Evolutionary conservation across 2,797 vertebrate species (phyloP), one percentile per base, ranked within the genome.

Genomic region (Tolypeutes matacus): DNA sequence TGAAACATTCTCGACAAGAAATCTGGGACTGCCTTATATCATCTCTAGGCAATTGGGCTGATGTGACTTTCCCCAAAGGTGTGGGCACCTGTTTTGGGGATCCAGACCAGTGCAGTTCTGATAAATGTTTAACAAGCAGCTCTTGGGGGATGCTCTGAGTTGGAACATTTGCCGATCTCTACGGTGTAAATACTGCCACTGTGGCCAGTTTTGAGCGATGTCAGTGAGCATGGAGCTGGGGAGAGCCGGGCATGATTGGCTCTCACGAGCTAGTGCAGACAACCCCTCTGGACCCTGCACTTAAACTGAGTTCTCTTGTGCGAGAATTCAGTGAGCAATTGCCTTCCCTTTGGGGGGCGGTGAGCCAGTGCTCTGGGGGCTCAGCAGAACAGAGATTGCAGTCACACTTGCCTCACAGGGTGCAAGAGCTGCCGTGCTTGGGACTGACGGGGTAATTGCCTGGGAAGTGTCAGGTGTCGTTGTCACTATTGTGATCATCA

Each of bases 1-100:
- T 14, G 6, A 89, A 94, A 93, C 23, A 75, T 69, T 69, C 76
- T 77, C 69, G 56, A 34, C 3, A 31, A n/a, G 72, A 80, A 17
- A 42, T 31, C 64, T 70, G 39, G 2, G 14, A 81, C 62, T 89
- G 6, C 65, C 3, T 0, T 29, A 2, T 36, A 0, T 20, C 27
- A 4, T 39, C 25, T 86, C 85, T 42, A 3, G 17, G 31, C 72
- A 58, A 0, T 51, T 53, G 10, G 27, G 12, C 91, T 15, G 76
- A 10, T 56, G 64, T 14, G 21, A 9, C 36, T 88, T 93, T 81
- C 76, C 81, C 65, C 60, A 27, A 36, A 88, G 34, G 2, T n/a
- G 9, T 31, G 29, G 46, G 39, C 39, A 23, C 27, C 62, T 20
- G 0, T 82, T 89, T 62, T 56, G 42, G 10, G 12, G 58, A 11